phyloP scores from a whole-genome alignment of 2,113 vertebrate species.

The Calyptommatus sinebrachiatus region DNA sequence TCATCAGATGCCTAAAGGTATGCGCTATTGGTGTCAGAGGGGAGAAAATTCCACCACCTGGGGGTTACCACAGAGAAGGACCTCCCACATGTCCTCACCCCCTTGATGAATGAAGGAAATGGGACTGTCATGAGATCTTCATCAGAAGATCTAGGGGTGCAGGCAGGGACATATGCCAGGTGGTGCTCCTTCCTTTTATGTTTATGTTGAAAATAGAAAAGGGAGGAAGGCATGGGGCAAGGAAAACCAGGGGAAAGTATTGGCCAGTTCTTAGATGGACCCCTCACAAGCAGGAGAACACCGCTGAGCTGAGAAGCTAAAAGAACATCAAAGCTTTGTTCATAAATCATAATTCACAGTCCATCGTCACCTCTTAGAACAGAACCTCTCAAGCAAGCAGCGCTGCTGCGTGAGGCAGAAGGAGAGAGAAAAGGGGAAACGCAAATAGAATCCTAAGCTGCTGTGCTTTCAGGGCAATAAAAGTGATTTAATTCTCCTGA shows the following conservation, averaged over 20 bases:
- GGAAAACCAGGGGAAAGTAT: conserved; percentile 15
- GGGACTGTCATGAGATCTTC: too few relatives aligned
- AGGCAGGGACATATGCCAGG: too few relatives aligned
- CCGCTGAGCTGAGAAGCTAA: conserved; percentile 23
- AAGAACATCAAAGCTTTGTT: conserved; percentile 3
- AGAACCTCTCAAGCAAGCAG: conserved; percentile 16
- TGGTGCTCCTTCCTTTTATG: too few relatives aligned
- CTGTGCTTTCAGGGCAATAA: conserved; percentile 33
- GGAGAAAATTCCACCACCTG: too few relatives aligned
- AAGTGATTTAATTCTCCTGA: conserved; percentile 31
- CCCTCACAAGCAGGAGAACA: conserved; percentile 8
- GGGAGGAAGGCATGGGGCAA: conserved; percentile 1
- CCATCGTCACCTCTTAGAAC: conserved; percentile 8
- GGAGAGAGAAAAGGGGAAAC: conserved; percentile 51
- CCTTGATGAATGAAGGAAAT: too few relatives aligned
- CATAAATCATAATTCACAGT: conserved; percentile 39
- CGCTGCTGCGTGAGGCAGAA: conserved; percentile 39
- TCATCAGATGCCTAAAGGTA: too few relatives aligned
- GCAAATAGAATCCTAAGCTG: conserved; percentile 69
- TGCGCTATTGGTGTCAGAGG: too few relatives aligned
- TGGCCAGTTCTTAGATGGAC: conserved; percentile 10
- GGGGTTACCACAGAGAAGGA: too few relatives aligned
- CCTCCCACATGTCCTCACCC: too few relatives aligned
- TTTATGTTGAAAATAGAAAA: not conserved
- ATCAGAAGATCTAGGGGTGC: too few relatives aligned